phyloP scores from a whole-genome alignment of 2,888 invertebrate genomes.

The Rhagonycha fulva region DNA sequence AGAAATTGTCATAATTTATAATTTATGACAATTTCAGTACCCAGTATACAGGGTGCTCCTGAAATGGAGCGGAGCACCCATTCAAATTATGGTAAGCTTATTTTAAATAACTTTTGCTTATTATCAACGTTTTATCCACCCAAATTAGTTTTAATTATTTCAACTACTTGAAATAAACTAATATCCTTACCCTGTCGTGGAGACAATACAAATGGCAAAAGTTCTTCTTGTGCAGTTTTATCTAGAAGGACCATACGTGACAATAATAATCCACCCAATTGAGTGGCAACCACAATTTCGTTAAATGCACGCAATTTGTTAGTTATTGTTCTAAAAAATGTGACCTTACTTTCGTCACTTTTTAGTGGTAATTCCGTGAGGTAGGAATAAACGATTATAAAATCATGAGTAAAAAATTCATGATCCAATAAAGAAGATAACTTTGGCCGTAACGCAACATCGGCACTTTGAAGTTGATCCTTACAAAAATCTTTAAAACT shows the following conservation, averaged over 20 bases:
- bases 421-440: slow-evolving; percentile 70
- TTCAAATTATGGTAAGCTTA: too few relatives aligned
- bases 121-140: too few relatives aligned
- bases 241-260: slow-evolving; percentile 87
- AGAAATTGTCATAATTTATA: too few relatives aligned
- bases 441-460: slow-evolving; percentile 68
- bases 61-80: too few relatives aligned
- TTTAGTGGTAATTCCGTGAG: slow-evolving; percentile 82
- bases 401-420: slow-evolving; percentile 83
- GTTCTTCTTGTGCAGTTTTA: slow-evolving; percentile 72
- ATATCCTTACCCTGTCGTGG: slow-evolving; percentile 61
- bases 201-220: slow-evolving; percentile 72
- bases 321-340: slow-evolving; percentile 76
- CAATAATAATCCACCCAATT: slow-evolving; percentile 76
- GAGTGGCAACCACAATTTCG: slow-evolving; percentile 80
- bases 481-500: slow-evolving; percentile 75
- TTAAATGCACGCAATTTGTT: slow-evolving; percentile 73
- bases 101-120: too few relatives aligned
- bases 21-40: neutral
- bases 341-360: slow-evolving; percentile 72
- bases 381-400: slow-evolving; percentile 82
- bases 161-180: too few relatives aligned
- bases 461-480: slow-evolving; percentile 68
- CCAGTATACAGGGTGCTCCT: too few relatives aligned
- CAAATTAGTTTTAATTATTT: too few relatives aligned